phyloP scores from a whole-genome alignment of 35 echinoderm and acorn worm genomes.

The Acanthaster planci region DNA sequence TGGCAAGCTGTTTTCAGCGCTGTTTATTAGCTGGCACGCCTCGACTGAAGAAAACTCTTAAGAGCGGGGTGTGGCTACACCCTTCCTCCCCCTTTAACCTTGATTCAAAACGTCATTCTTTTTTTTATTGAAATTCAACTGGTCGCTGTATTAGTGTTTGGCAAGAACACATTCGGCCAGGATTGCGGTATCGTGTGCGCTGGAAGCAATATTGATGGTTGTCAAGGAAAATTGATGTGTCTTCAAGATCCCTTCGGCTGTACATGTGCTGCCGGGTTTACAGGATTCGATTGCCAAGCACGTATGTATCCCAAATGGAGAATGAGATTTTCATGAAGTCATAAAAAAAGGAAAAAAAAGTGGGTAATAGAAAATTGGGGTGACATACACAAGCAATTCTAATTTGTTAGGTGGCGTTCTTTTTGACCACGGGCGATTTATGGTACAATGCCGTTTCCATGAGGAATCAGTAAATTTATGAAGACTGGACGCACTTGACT shows the following conservation, averaged over 20 bases:
- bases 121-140: neutral
- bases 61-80: neutral
- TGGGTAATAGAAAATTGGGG: too few species aligned
- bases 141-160: slow-evolving; percentile 31
- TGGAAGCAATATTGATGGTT: slow-evolving; percentile 8
- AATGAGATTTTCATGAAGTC: too few species aligned
- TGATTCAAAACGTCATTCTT: neutral
- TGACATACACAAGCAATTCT: too few species aligned
- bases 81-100: neutral
- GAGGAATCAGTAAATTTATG: too few species aligned
- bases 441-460: too few species aligned
- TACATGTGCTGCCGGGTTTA: slow-evolving; percentile 68
- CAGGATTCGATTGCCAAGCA: slow-evolving; percentile 35
- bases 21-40: too few species aligned
- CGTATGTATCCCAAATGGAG: slow-evolving; percentile 24
- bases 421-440: too few species aligned
- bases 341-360: too few species aligned
- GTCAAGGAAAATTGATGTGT: slow-evolving; percentile 62
- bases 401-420: too few species aligned
- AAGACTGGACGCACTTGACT: too few species aligned
- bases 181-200: slow-evolving; percentile 11
- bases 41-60: too few species aligned
- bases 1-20: too few species aligned
- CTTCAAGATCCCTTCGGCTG: slow-evolving; percentile 88
- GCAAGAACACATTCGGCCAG: slow-evolving; percentile 52